Base-by-base conservation (phyloP, 2,797 vertebrate species). In the Crenichthys baileyi region DNA sequence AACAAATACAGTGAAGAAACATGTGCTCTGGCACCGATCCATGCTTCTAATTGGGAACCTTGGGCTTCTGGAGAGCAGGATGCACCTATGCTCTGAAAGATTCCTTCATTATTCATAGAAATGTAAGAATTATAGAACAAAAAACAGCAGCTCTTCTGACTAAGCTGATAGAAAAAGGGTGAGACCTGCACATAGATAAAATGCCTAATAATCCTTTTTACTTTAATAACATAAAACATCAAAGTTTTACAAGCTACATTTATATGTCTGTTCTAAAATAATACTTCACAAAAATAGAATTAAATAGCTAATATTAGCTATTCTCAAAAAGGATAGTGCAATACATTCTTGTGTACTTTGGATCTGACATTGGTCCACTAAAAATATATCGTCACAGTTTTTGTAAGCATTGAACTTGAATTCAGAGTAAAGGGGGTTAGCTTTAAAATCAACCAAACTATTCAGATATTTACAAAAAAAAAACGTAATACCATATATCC, bases 21-120 rank as follows among this genome's bases (percentile, higher is more conserved):
- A 95, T 95, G 94, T 94, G 90, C 94, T 94, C 92, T 96, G 96
- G 95, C 95, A 94, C 90, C 91, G 83, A 91, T 95, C 93, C 92
- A 93, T 81, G 85, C 90, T 90, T 93, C 93, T 95, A 95, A 96
- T 96, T 94, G 93, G 90, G 91, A 93, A 94, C 89, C 91, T 87
- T 90, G 94, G 92, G 94, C 92, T 94, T 93, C 91, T 92, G 91
- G 88, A 93, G 88, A 79, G 87, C 87, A 90, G 86, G 90, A 94
- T 91, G 93, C 93, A 95, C 92, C 93, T 94, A 93, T 77, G 81
- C 92, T 94, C 93, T 95, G 91, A 95, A 95, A 93, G 91, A 93
- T 87, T 93, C 82, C 81, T 95, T 92, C 90, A 95, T 96, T 96
- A 96, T 95, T 96, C 93, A 96, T 94, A 78, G 87, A 84, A 93